Evolutionary conservation across 2,797 vertebrate species (phyloP).

Genomic region (Molossus molossus): DNA sequence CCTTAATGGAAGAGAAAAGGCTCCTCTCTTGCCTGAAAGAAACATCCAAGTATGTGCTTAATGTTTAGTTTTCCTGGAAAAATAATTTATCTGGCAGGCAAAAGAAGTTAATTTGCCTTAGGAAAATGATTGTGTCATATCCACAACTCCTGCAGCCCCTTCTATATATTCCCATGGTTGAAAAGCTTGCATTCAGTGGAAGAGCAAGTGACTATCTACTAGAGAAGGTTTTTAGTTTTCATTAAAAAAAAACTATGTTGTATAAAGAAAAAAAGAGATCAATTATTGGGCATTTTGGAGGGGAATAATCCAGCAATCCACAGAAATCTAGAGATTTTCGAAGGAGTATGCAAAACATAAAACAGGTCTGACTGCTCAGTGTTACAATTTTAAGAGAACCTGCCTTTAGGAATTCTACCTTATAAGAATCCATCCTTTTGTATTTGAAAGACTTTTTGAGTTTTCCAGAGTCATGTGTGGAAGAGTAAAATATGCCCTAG

Average conservation of each 20-base stretch:
- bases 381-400: conserved; percentile 4
- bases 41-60: conserved; percentile 85
- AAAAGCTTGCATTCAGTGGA: conserved; percentile 71
- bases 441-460: conserved; percentile 11
- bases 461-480: background rate
- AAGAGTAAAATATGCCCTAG: background rate
- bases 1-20: conserved; percentile 80
- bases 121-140: conserved; percentile 81
- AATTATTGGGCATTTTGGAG: background rate
- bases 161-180: conserved; percentile 62
- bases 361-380: background rate
- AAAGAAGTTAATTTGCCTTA: conserved; percentile 79
- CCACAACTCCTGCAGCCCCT: conserved; percentile 60
- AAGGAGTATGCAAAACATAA: conserved; percentile 46
- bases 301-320: background rate
- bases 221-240: conserved; percentile 54
- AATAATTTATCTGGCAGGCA: conserved; percentile 86
- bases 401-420: conserved; percentile 21
- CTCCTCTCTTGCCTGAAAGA: conserved; percentile 79
- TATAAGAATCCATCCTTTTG: conserved; percentile 49
- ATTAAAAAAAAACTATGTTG: conserved; percentile 39
- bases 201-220: conserved; percentile 64
- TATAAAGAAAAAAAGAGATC: conserved; percentile 28
- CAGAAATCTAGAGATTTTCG: conserved; percentile 51
- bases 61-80: conserved; percentile 86